These are phyloP conservation scores for Pachypeltis micranthus DNA, from an alignment of 1,140 invertebrate species.

Conservation along the genomic window DNA sequence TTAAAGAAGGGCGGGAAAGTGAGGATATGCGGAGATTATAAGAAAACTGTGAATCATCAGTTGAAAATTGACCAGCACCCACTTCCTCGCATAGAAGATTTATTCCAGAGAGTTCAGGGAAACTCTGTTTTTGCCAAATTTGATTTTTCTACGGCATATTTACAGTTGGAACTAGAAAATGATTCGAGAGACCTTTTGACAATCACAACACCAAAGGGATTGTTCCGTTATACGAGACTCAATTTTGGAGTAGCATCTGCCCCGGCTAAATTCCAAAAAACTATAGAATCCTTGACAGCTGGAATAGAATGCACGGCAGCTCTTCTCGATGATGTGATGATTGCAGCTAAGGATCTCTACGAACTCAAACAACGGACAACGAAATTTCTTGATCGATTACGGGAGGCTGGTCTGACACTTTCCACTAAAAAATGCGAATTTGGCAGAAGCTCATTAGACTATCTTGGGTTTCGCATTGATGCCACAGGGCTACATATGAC, in stretches of 20 bases:
- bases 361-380: not conserved
- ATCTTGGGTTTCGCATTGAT: constrained; percentile 5
- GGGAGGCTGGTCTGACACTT: constrained; percentile 7
- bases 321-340: constrained; percentile 5
- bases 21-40: not conserved
- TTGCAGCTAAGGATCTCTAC: not conserved
- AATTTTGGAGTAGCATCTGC: not conserved
- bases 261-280: not conserved
- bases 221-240: not conserved
- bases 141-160: constrained; percentile 4
- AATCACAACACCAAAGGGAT: constrained; percentile 3
- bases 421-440: not conserved
- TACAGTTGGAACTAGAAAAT: not conserved
- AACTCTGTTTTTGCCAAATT: not conserved
- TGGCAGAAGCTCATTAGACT: not conserved
- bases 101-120: not conserved
- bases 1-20: not conserved
- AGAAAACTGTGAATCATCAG: not conserved
- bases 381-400: constrained; percentile 9
- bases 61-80: not conserved
- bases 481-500: not conserved
- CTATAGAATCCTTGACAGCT: not conserved
- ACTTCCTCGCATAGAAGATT: not conserved
- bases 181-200: not conserved
- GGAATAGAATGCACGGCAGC: constrained; percentile 3